phyloP scores from a whole-genome alignment of 2,113 vertebrate species.

The Microcebus griseorufus region DNA sequence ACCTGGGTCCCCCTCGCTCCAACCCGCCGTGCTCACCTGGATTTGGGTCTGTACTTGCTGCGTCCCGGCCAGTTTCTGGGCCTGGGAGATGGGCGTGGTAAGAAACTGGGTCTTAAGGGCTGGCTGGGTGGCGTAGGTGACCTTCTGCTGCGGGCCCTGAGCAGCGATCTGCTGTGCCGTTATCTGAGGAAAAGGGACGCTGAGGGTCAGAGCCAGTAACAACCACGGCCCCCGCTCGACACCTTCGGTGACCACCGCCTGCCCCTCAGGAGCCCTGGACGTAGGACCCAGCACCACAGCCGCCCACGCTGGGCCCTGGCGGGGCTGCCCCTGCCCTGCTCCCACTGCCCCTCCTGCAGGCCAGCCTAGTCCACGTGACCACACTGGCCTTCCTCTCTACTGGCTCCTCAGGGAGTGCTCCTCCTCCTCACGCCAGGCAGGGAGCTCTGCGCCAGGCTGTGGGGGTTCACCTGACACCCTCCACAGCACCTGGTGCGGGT shows the following conservation, averaged over 20 bases:
- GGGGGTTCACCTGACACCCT: neutral
- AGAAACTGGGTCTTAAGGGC: constrained; percentile 96
- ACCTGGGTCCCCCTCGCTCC: neutral
- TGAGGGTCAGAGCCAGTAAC: neutral
- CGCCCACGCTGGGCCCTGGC: no score
- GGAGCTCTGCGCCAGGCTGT: no score
- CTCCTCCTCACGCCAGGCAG: no score
- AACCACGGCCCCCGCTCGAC: accelerated
- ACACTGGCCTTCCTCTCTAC: no score
- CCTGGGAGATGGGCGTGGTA: constrained; percentile 91
- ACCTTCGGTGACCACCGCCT: neutral
- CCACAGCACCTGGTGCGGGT: neutral
- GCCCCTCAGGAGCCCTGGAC: no score
- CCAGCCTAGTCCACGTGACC: no score
- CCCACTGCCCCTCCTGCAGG: no score
- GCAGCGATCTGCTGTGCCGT: constrained; percentile 90
- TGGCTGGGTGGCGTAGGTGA: constrained; percentile 92
- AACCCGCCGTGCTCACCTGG: constrained; percentile 81
- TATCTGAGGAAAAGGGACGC: constrained; percentile 74
- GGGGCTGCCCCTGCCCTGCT: no score
- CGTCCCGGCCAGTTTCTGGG: constrained; percentile 91
- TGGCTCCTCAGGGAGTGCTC: neutral
- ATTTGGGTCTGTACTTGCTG: constrained; percentile 94
- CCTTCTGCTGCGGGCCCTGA: constrained; percentile 94
- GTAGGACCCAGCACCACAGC: neutral